Conservation (phyloP, 2,797 vertebrate species). For the Parotocinclus haroldoi region DNA sequence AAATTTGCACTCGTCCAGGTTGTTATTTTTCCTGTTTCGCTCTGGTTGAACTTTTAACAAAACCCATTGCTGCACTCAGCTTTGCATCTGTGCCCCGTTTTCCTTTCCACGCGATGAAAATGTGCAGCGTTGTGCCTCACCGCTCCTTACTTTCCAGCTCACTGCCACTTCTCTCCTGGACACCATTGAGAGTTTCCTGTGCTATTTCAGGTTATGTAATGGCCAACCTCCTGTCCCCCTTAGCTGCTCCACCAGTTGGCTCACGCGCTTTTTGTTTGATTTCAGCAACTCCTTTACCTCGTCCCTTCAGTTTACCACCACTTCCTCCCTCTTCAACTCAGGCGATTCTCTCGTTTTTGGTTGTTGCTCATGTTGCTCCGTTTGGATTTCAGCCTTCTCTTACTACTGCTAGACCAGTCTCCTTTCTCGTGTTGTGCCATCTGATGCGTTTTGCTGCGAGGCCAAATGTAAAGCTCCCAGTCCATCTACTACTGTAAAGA, state of each 20-base stretch:
- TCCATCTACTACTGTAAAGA: conserved; percentile 56
- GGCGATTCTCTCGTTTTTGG: conserved; percentile 32
- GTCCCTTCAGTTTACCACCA: conserved; percentile 37
- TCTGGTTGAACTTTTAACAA: too few species aligned
- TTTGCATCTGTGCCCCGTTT: conserved; percentile 7
- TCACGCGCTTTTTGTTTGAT: neutral
- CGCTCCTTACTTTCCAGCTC: conserved; percentile 84
- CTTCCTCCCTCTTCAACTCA: conserved; percentile 50
- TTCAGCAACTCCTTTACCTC: neutral
- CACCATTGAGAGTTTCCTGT: conserved; percentile 58
- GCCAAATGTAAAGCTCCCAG: conserved; percentile 65
- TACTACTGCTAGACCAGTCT: conserved; percentile 59
- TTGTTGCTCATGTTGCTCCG: conserved; percentile 34
- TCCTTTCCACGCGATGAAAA: conserved; percentile 24
- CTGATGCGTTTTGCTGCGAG: conserved; percentile 64
- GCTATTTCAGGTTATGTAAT: neutral
- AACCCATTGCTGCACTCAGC: conserved; percentile 13
- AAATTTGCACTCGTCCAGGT: conserved; percentile 83
- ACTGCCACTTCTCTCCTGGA: conserved; percentile 88
- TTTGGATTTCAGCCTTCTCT: conserved; percentile 47
- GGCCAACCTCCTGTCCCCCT: neutral
- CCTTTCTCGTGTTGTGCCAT: conserved; percentile 71
- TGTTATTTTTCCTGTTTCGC: conserved; percentile 5
- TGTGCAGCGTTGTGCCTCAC: conserved; percentile 80
- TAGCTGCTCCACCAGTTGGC: conserved; percentile 17